Base-by-base conservation (phyloP, 2,888 invertebrate genomes). In the Willowsia nigromaculata region DNA sequence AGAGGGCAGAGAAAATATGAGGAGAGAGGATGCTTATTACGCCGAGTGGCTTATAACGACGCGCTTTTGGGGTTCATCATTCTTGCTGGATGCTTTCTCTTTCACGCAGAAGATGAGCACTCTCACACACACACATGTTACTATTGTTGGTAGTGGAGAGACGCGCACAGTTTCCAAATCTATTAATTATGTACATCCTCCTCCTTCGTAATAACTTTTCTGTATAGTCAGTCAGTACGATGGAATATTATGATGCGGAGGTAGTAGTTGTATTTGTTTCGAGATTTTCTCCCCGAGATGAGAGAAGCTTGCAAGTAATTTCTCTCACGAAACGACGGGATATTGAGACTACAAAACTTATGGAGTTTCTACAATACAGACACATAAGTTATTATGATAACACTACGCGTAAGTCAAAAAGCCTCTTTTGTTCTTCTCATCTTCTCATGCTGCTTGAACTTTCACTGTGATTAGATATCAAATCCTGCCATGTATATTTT, bases 161-260 rank as follows among this genome's bases (percentile, higher is more conserved):
- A 3, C 2, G 18, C 5, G 1, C 6, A 15, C 47, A 50, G 30
- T 53, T 80, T 47, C 37, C 25, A 85, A 81, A 56, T 81, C 81
- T 87, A 87, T 87, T 87, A 87, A 87, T 87, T 81, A 87, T 87
- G 87, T 59, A 87, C 37, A 68, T 37, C 18, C 59, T 87, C 81
- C 81, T 87, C 30, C 27, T 76, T 18, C 25, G 40, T 68, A 37
- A 83, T 43, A 53, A 84, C 71, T 71, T 84, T 84, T 37, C 37
- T 37, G 37, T n/a, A n/a, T n/a, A n/a, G n/a, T n/a, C n/a, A n/a
- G n/a, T n/a, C n/a, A n/a, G n/a, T n/a, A n/a, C n/a, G 37, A 37
- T 37, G 37, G 37, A 37, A 37, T 6, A 37, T 9, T 4, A 37
- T 37, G 37, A 4, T 37, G 5, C 37, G 37, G 37, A 4, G 37